Evolutionary conservation across 2,888 invertebrate species (phyloP), one percentile per base, ranked within the genome.

Genomic region (Drosophila falleni): DNA sequence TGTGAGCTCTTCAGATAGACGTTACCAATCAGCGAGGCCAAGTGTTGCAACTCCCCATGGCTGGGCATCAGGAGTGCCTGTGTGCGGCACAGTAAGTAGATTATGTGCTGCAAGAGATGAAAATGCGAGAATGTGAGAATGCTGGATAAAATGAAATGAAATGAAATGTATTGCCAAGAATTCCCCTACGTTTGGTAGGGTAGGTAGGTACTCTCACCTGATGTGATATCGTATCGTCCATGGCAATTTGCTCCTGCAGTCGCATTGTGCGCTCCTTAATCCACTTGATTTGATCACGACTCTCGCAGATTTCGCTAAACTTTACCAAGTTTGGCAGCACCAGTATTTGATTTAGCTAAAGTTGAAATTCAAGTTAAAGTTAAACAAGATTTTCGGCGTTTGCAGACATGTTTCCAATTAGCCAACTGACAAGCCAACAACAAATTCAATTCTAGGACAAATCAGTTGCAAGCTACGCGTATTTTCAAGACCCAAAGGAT

Each of bases 251-350:
- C 84, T 94, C 95, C 29, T 95, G 94, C 49, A 95, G 90, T 75
- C 95, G 95, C 77, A 96, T 91, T 84, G 95, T 95, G 10, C 95
- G 94, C 74, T 96, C 95, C 82, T 96, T 93, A 95, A 97, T 96
- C 96, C 96, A 96, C 81, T 94, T 94, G 92, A 95, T 97, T 91
- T 97, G 97, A 42, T 94, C 94, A 83, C 94, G 94, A 89, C 97
- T 97, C 26, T 94, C 95, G 86, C 96, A 96, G 64, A 97, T 93
- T 92, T 97, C 97, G 0, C 96, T 96, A 77, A 97, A 94, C 71
- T 95, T 94, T 13, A 96, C 93, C 71, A 96, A 93, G 84, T 96
- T 95, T 72, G 94, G 94, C 5, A 95, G 92, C 31, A 94, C 94
- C 89, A 95, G 94, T 49, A 94, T 93, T 78, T 92, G 90, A 87